Evolutionary conservation across 2,113 vertebrate species (phyloP), one percentile per base, ranked within the genome.

Genomic region (Perca schrenkii): DNA sequence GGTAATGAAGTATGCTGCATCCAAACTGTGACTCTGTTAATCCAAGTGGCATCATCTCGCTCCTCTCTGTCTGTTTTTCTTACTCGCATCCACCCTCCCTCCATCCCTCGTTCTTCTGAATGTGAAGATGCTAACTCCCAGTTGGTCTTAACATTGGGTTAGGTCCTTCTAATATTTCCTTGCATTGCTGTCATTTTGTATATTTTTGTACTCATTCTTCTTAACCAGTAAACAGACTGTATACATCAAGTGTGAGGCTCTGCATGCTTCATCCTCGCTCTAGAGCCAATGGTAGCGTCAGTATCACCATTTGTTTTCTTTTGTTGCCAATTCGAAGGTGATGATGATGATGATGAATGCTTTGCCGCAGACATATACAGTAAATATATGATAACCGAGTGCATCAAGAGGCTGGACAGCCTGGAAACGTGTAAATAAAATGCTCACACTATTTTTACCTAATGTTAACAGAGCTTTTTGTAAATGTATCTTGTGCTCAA

Each of bases 401-500:
- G 90, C 89, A 87, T 92, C 66, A n/a, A 79, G 50, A 83, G 88
- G 84, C 79, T 77, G 83, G 85, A 83, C 56, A 76, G 85, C 82
- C 79, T 84, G 81, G 77, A 83, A 90, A 84, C 78, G 86, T 94
- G 94, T 95, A 94, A 92, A 94, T 93, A 94, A 90, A 94, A 94
- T 91, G 90, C 86, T 90, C 85, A 91, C 87, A 80, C 90, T 94
- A 95, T 94, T 95, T 95, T 95, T 94, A 94, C 88, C 89, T 84
- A 86, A 93, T 84, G 87, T 93, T 91, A 92, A 89, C 82, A 82
- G 93, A 86, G 94, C 94, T 92, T 94, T 96, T 96, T 95, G 96
- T 96, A 96, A 96, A 95, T 97, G 96, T 96, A 95, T 91, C 94
- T 93, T 79, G 96, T 97, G 96, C 96, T 96, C 94, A 84, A 92